These are phyloP conservation scores for Stigmatopora nigra DNA, from an alignment of 2,113 vertebrate species.

Conservation along the genomic window DNA sequence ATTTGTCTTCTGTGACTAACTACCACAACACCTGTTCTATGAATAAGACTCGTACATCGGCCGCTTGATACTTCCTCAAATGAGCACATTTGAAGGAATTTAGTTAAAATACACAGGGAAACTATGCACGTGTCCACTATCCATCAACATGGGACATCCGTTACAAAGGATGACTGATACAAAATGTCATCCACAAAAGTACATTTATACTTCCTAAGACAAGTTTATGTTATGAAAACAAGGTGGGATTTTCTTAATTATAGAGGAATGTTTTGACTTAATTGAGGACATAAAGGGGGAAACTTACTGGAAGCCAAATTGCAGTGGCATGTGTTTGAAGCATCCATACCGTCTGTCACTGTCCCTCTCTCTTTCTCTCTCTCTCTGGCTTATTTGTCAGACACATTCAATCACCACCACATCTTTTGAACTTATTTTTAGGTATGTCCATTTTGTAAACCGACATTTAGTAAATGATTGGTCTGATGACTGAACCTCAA, in stretches of 20 bases:
- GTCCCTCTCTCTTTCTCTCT: constrained; percentile 39
- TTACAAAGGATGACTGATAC: neutral
- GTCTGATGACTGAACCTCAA: constrained; percentile 1
- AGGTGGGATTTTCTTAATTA: neutral
- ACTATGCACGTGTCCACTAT: neutral
- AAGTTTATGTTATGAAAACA: neutral
- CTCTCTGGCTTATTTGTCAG: constrained; percentile 1
- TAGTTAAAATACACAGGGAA: neutral
- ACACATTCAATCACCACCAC: constrained; percentile 18
- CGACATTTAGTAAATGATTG: constrained; percentile 1
- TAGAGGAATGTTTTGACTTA: neutral
- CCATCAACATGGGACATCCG: neutral
- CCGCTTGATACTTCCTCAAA: neutral
- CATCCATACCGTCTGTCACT: constrained; percentile 41
- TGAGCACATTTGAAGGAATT: neutral
- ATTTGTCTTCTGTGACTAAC: no score
- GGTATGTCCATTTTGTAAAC: constrained; percentile 40
- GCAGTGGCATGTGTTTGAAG: constrained; percentile 46
- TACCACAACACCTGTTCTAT: no score
- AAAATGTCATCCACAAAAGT: neutral
- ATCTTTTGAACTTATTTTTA: constrained; percentile 63
- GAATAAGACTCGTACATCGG: no score
- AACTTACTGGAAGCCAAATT: constrained; percentile 28
- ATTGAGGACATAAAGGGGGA: constrained; percentile 5
- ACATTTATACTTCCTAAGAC: neutral